Evolutionary conservation across 2,113 vertebrate genomes (phyloP), one percentile per base, ranked within the genome.

Genomic region (Myrmecophaga tridactyla): DNA sequence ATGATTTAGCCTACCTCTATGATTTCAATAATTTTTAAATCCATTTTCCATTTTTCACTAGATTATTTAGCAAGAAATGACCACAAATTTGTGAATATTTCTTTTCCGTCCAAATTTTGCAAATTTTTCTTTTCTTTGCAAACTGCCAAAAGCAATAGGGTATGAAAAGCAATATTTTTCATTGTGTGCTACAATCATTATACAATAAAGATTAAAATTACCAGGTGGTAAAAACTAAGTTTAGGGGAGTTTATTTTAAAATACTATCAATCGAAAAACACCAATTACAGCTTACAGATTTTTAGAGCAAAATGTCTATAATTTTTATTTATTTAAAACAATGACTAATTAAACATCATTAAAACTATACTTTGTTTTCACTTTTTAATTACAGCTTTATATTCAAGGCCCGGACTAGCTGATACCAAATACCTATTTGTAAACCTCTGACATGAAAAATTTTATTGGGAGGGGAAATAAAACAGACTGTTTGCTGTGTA

Each of bases 101-200:
- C n/a, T 36, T 51, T 89, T 72, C 43, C 10, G 31, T 34, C 12
- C 34, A 14, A n/a, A 62, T 86, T 95, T 67, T 82, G 62, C 56
- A 20, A 86, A 87, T 53, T 81, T 89, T 95, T 75, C 70, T 85
- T 86, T 95, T 75, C 65, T 75, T 78, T 70, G 36, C 82, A 94
- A 89, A 81, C 53, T 84, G 13, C 53, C 73, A 12, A n/a, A 91
- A 94, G 46, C 4, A 63, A 65, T 34, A n/a, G 63, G 51, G 11
- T 67, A 81, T 84, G 63, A 84, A 67, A 90, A 67, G 36, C 17
- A 90, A 17, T n/a, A 63, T 84, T 90, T 90, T 90, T 77, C 46
- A 93, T 46, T 60, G n/a, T 67, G 29, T 75, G 15, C 43, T 69
- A 86, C 0, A 77, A 27, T 94, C 12, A 80, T 90, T 29, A 94